phyloP scores from a whole-genome alignment of 2,888 invertebrate genomes.

The Clanis bilineata region DNA sequence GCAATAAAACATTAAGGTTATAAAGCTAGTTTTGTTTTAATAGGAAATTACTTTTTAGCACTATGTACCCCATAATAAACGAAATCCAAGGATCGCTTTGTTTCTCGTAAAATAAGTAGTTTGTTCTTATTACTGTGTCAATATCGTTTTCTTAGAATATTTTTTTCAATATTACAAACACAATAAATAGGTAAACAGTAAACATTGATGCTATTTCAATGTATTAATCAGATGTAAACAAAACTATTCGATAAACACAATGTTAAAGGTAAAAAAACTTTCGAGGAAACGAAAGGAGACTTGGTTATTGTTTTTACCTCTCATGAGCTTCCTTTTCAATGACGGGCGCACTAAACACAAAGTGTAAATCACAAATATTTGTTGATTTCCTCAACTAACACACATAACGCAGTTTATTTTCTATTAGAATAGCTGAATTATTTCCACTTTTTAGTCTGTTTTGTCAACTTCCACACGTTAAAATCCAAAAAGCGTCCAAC shows the following conservation, averaged over 20 bases:
- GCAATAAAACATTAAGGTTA: background rate
- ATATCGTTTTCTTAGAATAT: no score
- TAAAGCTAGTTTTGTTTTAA: no score
- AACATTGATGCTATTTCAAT: background rate
- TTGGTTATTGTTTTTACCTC: constrained; percentile 17
- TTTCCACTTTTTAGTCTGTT: constrained; percentile 12
- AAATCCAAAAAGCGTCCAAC: background rate
- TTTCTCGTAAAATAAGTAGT: no score
- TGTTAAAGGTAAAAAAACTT: background rate
- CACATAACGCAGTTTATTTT: background rate
- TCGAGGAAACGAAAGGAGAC: background rate
- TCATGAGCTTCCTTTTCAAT: constrained; percentile 16
- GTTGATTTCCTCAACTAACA: constrained; percentile 1
- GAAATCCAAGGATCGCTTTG: no score
- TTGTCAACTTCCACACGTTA: background rate
- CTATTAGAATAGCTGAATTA: background rate
- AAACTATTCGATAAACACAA: background rate
- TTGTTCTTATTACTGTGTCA: no score
- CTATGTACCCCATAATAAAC: no score
- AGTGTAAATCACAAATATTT: constrained; percentile 33
- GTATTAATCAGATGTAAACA: background rate
- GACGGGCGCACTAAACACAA: constrained; percentile 13
- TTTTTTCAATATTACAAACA: background rate
- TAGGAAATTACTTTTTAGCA: no score
- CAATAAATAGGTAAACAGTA: background rate